Evolutionary conservation across 2,888 invertebrate species (phyloP), one percentile per base, ranked within the genome.

Genomic region (Silvanus unidentatus): DNA sequence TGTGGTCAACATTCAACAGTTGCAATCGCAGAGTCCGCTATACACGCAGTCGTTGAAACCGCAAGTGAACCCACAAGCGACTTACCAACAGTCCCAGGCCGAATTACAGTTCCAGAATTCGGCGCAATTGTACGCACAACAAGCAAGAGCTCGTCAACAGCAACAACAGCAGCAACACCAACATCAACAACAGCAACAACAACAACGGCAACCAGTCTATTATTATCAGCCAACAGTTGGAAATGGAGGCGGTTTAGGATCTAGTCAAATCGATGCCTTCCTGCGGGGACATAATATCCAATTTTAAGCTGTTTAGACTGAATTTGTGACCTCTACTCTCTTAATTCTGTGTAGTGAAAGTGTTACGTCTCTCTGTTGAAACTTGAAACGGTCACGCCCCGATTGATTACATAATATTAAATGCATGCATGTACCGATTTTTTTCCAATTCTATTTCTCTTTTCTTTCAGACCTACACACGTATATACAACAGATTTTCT

Each of bases 261-360:
- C 78, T 30, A 85, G 87, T 4, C 88, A 87, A 66, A 86, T 89
- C 60, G 88, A 88, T 66, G 84, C 86, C 44, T 89, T 88, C 73
- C 77, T 89, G 49, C 77, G 87, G 69, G 85, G 84, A 44, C 81
- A 81, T 66, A 80, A 80, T 65, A 79, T 82, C 61, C 79, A 80
- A 65, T 79, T 77, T 68, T 81, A 79, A 73, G 44, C 57, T 39
- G 29, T 37, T 37, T 16, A 37, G 37, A 37, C 37, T 37, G 37
- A 37, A 37, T 15, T 9, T 47, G 50, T 50, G 52, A 58, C 52
- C 50, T 55, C 50, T 51, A 37, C 49, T 49, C 51, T 41, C 47
- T 32, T n/a, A n/a, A 8, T 10, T 28, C 39, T 47, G 41, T 50
- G 48, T 41, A 52, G 63, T 60, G 63, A 63, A 63, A 62, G 63